phyloP scores from a whole-genome alignment of 2,797 vertebrate genomes.

The Fistularia tabacaria region DNA sequence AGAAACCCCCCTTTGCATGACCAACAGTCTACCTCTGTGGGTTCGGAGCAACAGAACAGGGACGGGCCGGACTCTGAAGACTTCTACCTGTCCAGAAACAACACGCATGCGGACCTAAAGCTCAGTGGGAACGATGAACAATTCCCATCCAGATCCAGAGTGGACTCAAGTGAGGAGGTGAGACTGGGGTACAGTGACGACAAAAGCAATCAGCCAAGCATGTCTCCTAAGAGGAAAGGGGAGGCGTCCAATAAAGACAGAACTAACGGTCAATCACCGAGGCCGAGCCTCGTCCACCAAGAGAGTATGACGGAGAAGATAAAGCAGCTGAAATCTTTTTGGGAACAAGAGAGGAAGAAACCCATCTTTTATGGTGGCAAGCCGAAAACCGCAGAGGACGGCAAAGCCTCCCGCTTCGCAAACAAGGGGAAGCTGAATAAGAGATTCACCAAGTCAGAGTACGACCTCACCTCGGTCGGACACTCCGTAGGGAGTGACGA shows the following conservation, averaged over 20 bases:
- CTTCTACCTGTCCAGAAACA: slow-evolving; percentile 19
- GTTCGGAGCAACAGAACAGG: slow-evolving; percentile 6
- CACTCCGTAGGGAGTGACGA: slow-evolving; percentile 51
- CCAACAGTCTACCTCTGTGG: slow-evolving; percentile 2
- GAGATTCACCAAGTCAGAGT: slow-evolving; percentile 76
- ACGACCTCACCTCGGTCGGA: slow-evolving; percentile 63
- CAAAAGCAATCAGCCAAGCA: slow-evolving; percentile 15
- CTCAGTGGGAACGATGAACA: slow-evolving; percentile 18
- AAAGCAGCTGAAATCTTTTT: slow-evolving; percentile 67
- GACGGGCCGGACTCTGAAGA: slow-evolving; percentile 26
- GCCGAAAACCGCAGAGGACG: slow-evolving; percentile 38
- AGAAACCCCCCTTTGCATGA: slow-evolving; percentile 21
- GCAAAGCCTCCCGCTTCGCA: slow-evolving; percentile 25
- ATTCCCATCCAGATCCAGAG: slow-evolving; percentile 17
- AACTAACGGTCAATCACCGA: slow-evolving; percentile 14
- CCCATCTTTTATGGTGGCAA: slow-evolving; percentile 33
- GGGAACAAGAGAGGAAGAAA: slow-evolving; percentile 72
- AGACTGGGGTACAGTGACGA: slow-evolving; percentile 33
- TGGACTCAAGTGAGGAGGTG: slow-evolving; percentile 29
- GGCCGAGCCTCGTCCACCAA: slow-evolving; percentile 40
- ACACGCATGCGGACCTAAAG: slow-evolving; percentile 14
- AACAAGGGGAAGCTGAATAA: slow-evolving; percentile 59
- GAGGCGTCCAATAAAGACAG: slow-evolving; percentile 3
- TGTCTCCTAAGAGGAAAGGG: slow-evolving; percentile 40
- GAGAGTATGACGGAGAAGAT: slow-evolving; percentile 64